Base-by-base conservation (phyloP, 2,113 vertebrate genomes). In the Pedionomus torquatus region DNA sequence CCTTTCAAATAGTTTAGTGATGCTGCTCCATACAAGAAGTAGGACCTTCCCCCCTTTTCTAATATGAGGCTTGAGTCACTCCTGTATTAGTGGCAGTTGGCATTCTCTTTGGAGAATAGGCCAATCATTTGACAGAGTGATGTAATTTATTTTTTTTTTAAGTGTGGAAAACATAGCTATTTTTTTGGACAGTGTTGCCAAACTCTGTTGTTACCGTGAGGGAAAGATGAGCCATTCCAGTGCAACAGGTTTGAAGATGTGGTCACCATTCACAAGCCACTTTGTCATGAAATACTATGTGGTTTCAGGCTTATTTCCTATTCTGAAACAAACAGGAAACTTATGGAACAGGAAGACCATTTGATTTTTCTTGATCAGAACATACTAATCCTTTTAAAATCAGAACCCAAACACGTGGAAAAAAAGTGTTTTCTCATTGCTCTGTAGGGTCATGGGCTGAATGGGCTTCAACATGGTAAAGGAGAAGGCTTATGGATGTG, bases 311-410 rank as follows among this genome's bases (percentile, higher is more conserved):
- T 93, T 78, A 10, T 44, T 86, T 86, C 60, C 46, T 81, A 11
- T 60, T 83, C 46, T 87, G 90, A 86, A 89, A 86, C 55, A 95
- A 92, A 94, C 51, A 81, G 51, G 71, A 78, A 95, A 57, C 35
- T 83, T 41, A 35, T 48, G 70, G 84, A 95, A 83, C 35, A 86
- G 54, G 28, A 41, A 90, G 43, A 43, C 19, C 8, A 13, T 78
- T 74, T 86, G 60, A 35, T 58, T 78, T 43, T 63, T 60, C 41
- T 86, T 4, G 2, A 12, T 75, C n/a, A 70, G 82, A 90, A 86
- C 68, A 49, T 60, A 33, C 51, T 64, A 88, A 60, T 93, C 75
- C 35, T 93, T 23, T 49, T 46, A 70, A 77, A 83, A 80, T 65
- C 79, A 83, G 66, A 85, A 61, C 44, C 21, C 51, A 81, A 78